These are phyloP conservation scores for Syrrhaptes paradoxus DNA, from an alignment of 2,113 vertebrate species.

Conservation along the genomic window DNA sequence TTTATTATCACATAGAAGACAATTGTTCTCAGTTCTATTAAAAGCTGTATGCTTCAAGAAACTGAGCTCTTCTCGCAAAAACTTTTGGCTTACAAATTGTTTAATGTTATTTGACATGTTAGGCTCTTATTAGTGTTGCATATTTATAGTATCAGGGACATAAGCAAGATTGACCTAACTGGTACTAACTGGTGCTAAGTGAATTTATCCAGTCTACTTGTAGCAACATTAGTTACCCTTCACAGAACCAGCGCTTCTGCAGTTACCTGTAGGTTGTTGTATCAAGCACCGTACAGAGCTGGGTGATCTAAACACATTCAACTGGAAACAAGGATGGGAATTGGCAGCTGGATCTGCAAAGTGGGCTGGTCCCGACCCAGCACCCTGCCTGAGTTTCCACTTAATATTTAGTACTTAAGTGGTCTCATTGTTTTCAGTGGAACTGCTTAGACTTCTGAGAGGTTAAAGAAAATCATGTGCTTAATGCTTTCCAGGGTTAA, in stretches of 20 bases:
- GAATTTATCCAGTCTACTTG: background rate
- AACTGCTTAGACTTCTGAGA: background rate
- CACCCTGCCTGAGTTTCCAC: background rate
- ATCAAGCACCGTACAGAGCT: background rate
- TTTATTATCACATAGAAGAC: background rate
- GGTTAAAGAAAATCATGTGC: background rate
- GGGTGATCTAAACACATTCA: background rate
- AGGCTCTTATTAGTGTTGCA: background rate
- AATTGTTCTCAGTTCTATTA: background rate
- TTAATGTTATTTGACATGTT: background rate
- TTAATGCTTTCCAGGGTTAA: constrained; percentile 1
- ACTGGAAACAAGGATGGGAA: background rate
- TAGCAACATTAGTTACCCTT: background rate
- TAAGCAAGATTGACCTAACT: background rate
- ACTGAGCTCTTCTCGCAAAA: background rate
- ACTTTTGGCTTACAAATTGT: background rate
- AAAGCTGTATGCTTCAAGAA: background rate
- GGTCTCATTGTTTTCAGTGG: background rate
- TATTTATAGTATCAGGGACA: background rate
- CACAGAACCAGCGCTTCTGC: background rate
- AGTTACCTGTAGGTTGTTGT: background rate
- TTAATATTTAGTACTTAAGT: background rate
- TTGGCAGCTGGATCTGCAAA: background rate
- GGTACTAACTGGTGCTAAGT: background rate
- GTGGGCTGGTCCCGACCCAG: background rate